Percentiles rank a stretch among this genome's conserved stretches.
phyloP scores from a whole-genome alignment of 2,113 vertebrate genomes.

The Pavo muticus region DNA sequence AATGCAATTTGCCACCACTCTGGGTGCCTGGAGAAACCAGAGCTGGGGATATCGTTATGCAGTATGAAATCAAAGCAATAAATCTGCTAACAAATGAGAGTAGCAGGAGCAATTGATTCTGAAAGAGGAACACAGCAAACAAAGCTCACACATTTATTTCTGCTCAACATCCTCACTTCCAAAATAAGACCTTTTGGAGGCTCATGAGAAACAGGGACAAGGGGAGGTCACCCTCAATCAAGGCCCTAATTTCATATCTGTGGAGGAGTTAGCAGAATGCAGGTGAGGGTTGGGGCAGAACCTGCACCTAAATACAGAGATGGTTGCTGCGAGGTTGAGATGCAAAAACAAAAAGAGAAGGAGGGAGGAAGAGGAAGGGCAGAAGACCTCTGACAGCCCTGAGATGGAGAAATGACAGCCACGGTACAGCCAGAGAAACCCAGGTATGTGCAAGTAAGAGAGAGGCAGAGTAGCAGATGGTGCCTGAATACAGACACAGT shows the following conservation, averaged over 20 bases:
- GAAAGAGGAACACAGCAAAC: neutral
- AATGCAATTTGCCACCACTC: neutral
- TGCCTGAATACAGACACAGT: neutral
- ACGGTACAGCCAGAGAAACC: neutral
- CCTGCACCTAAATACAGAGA: neutral
- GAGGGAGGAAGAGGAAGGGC: neutral
- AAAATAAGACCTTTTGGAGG: neutral
- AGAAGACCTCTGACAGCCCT: neutral
- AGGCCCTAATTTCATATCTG: neutral
- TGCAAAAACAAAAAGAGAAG: neutral
- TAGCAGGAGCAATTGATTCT: constrained; percentile 8
- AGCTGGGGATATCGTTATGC: neutral
- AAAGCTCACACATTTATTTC: neutral
- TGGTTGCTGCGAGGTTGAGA: neutral
- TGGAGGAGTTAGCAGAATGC: neutral
- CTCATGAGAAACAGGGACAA: neutral
- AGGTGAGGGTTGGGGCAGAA: neutral
- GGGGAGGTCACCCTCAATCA: neutral
- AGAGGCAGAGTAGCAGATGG: neutral
- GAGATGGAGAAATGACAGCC: neutral
- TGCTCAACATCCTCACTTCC: neutral
- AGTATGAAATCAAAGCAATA: neutral
- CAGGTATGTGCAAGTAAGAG: fast-evolving
- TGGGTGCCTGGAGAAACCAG: neutral
- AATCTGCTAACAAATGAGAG: constrained; percentile 19